These are phyloP conservation scores for Plusia festucae DNA, from an alignment of 2,888 invertebrate species.

Conservation along the genomic window DNA sequence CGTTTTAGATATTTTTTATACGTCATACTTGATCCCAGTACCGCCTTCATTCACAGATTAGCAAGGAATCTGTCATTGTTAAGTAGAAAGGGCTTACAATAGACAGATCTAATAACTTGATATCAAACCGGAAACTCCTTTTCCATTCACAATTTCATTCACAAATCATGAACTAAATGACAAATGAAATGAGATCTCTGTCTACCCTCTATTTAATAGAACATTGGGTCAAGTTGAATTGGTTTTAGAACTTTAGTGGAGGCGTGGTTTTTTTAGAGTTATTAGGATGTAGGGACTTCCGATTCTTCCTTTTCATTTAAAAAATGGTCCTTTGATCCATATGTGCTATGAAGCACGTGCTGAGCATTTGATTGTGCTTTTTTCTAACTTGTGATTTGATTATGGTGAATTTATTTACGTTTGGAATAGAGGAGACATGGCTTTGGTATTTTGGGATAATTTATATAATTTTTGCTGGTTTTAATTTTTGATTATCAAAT, in stretches of 20 bases:
- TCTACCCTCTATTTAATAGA: not conserved
- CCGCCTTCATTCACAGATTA: slow-evolving; percentile 23
- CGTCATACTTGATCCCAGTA: not conserved
- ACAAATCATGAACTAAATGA: slow-evolving; percentile 29
- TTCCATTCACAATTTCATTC: slow-evolving; percentile 52
- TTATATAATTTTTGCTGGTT: too few species aligned
- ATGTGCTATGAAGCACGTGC: slow-evolving; percentile 70
- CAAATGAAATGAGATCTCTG: slow-evolving; percentile 25
- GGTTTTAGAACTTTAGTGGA: slow-evolving; percentile 43
- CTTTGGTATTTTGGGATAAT: not conserved
- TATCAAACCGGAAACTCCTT: slow-evolving; percentile 54
- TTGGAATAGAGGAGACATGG: slow-evolving; percentile 51
- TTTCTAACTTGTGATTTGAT: slow-evolving; percentile 59
- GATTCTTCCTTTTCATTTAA: slow-evolving; percentile 69
- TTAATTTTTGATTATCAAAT: too few species aligned
- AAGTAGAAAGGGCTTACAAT: slow-evolving; percentile 29
- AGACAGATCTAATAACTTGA: slow-evolving; percentile 56
- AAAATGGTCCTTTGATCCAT: slow-evolving; percentile 62
- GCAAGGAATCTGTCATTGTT: slow-evolving; percentile 27
- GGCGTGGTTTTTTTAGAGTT: slow-evolving; percentile 47
- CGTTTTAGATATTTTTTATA: not conserved
- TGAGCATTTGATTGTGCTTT: slow-evolving; percentile 59
- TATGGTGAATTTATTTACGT: slow-evolving; percentile 51
- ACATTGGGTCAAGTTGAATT: slow-evolving; percentile 29
- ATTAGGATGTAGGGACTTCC: slow-evolving; percentile 62